Conservation (phyloP, 2,113 vertebrate species). For the Clarias magur region DNA sequence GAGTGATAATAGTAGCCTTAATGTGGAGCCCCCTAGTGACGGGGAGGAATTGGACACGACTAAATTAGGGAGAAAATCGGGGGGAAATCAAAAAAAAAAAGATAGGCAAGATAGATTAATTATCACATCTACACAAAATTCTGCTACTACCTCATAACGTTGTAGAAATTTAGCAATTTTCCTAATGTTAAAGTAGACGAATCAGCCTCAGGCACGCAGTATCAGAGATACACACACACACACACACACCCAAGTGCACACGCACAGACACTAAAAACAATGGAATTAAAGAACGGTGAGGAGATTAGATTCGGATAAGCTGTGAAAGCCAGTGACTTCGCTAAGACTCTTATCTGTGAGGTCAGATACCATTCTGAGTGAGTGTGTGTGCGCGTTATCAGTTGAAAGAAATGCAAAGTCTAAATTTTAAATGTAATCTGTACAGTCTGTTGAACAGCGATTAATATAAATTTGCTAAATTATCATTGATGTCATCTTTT, state of each 20-base stretch:
- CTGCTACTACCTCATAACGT: too few species aligned
- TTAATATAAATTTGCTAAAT: background rate
- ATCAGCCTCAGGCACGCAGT: conserved; percentile 12
- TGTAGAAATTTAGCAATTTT: too few species aligned
- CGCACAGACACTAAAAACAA: conserved; percentile 62
- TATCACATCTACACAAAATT: background rate
- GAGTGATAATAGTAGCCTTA: too few species aligned
- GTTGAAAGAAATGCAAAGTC: background rate
- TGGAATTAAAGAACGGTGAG: conserved; percentile 68
- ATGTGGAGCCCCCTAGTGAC: too few species aligned
- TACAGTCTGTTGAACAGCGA: background rate
- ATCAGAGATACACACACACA: conserved; percentile 33
- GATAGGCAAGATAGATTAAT: background rate
- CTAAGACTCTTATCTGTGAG: conserved; percentile 69
- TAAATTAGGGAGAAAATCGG: too few species aligned
- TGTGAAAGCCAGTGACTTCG: conserved; percentile 74
- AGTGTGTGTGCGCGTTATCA: conserved; percentile 15
- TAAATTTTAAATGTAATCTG: too few species aligned
- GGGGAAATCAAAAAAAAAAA: too few species aligned
- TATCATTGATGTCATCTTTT: background rate
- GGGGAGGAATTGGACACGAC: too few species aligned
- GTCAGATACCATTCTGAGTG: conserved; percentile 66
- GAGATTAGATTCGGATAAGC: conserved; percentile 73
- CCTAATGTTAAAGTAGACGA: too few species aligned
- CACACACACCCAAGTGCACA: conserved; percentile 33